phyloP scores from a whole-genome alignment of 2,888 invertebrate species.

The Tolmerus cingulatus region DNA sequence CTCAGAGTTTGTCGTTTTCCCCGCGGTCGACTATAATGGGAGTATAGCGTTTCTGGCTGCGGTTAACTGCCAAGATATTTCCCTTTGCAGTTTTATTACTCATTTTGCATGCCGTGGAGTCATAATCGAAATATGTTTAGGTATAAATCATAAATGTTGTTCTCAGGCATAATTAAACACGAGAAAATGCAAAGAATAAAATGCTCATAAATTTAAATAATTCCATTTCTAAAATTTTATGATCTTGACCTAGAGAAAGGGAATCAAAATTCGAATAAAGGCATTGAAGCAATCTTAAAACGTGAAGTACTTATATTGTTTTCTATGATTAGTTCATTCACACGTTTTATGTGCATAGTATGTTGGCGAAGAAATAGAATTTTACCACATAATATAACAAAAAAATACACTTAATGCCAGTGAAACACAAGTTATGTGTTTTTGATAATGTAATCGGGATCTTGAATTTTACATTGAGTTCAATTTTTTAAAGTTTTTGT shows the following conservation, averaged over 20 bases:
- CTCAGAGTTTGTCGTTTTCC: slow-evolving; percentile 7
- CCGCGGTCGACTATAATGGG: not conserved
- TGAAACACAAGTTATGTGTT: too few species aligned
- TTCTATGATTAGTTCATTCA: not conserved
- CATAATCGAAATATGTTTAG: not conserved
- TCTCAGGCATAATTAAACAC: not conserved
- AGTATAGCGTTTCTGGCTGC: slow-evolving; percentile 33
- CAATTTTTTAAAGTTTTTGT: too few species aligned
- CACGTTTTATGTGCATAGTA: not conserved
- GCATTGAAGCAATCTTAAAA: not conserved
- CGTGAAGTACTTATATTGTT: not conserved
- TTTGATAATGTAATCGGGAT: too few species aligned
- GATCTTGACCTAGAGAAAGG: not conserved
- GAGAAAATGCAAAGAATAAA: not conserved
- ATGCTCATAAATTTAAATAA: not conserved
- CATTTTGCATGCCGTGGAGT: not conserved
- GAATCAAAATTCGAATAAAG: not conserved
- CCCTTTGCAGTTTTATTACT: not conserved
- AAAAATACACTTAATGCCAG: too few species aligned
- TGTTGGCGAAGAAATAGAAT: not conserved
- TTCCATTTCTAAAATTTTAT: not conserved
- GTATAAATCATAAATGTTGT: not conserved
- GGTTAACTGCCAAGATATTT: slow-evolving; percentile 28
- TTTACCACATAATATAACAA: not conserved
- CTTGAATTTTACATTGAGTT: too few species aligned